Conservation (phyloP, 2,888 invertebrate genomes). For the Dromius quadrimaculatus region DNA sequence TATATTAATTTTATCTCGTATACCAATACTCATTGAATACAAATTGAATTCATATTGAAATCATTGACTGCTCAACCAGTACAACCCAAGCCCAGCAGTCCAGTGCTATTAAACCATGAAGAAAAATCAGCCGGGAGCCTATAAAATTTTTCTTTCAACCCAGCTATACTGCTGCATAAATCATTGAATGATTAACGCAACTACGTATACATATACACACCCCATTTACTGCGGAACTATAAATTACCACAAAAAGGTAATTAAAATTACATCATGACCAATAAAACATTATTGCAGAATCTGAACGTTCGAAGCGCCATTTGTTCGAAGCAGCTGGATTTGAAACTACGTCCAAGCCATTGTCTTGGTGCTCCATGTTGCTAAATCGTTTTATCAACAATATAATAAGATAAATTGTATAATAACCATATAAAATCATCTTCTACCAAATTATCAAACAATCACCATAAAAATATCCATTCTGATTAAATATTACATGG, state of each 20-base stretch:
- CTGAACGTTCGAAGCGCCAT: slow-evolving; percentile 10
- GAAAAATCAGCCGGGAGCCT: slow-evolving; percentile 23
- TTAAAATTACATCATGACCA: slow-evolving; percentile 40
- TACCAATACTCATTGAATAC: background rate
- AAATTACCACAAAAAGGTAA: slow-evolving; percentile 43
- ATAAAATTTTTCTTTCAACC: slow-evolving; percentile 24
- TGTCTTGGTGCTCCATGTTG: slow-evolving; percentile 5
- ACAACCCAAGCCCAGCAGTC: no score
- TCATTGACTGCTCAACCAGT: no score
- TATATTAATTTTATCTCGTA: background rate
- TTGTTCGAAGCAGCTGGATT: background rate
- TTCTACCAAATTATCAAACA: no score
- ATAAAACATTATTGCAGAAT: slow-evolving; percentile 37
- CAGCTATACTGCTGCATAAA: slow-evolving; percentile 20
- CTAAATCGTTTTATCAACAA: background rate
- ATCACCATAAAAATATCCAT: no score
- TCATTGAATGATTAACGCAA: slow-evolving; percentile 37
- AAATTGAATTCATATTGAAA: background rate
- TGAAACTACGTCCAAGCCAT: slow-evolving; percentile 1
- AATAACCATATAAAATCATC: no score
- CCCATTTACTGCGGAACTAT: slow-evolving; percentile 32
- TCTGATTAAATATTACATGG: no score
- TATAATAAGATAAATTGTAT: slow-evolving; percentile 1
- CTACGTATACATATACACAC: slow-evolving; percentile 27
- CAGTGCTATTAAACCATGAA: slow-evolving; percentile 3